A percentile compares a stretch with the other conserved stretches of the same genome.
Evolutionary conservation across 2,797 vertebrate genomes (phyloP).

Genomic region (Lemur catta): DNA sequence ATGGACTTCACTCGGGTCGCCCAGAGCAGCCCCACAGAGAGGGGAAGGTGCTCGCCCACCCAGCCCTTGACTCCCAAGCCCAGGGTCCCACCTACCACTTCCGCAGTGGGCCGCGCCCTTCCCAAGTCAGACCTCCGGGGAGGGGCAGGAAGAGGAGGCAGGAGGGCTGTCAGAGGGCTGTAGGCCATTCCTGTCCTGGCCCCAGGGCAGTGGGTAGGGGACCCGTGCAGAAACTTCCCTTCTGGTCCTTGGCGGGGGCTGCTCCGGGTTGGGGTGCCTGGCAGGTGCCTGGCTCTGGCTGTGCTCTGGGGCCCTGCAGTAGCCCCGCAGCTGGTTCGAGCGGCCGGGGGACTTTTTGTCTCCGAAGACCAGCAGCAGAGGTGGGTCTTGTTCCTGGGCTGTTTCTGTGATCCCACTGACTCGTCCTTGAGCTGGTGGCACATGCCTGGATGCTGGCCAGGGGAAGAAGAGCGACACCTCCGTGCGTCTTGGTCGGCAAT

Average conservation of each 20-base stretch:
- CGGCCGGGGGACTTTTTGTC: not conserved
- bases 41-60: not conserved
- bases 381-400: not conserved
- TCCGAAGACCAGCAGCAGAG: not conserved
- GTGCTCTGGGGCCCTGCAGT: not conserved
- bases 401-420: not conserved
- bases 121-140: rapidly evolving
- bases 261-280: not conserved
- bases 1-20: too few species aligned
- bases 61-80: not conserved
- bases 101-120: too few species aligned
- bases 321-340: not conserved
- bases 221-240: not conserved
- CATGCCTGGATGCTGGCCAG: not conserved
- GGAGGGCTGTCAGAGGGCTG: not conserved
- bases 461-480: not conserved
- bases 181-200: not conserved
- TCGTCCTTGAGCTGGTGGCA: not conserved
- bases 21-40: not conserved
- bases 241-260: not conserved
- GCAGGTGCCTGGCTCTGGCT: not conserved
- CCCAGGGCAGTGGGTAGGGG: too few species aligned
- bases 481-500: not conserved
- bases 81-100: not conserved
- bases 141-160: not conserved